Conservation (phyloP, 2,797 vertebrate species). For the Gephyroberyx darwinii region DNA sequence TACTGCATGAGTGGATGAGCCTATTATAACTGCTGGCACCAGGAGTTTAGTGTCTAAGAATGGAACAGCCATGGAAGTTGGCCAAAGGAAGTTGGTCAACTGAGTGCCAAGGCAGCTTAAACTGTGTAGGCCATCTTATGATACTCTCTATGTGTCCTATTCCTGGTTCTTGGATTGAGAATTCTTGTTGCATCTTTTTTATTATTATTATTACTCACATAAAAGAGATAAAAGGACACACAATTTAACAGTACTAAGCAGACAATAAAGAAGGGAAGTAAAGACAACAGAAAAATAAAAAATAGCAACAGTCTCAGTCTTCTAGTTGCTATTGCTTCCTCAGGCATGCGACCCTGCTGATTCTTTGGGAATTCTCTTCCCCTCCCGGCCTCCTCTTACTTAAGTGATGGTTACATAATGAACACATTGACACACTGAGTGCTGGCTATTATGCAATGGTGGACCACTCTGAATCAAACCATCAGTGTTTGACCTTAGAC, state of each 20-base stretch:
- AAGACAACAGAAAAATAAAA: not conserved
- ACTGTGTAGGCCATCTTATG: not conserved
- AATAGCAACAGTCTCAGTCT: not conserved
- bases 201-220: not conserved
- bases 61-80: constrained; percentile 6
- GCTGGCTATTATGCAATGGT: constrained; percentile 59
- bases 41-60: constrained; percentile 34
- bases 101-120: not conserved
- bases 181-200: not conserved
- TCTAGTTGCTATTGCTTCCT: not conserved
- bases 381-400: constrained; percentile 30
- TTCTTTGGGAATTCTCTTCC: constrained; percentile 24
- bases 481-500: constrained; percentile 51
- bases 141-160: not conserved
- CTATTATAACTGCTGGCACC: constrained; percentile 18
- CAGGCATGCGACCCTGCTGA: not conserved
- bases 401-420: constrained; percentile 64
- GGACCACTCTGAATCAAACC: constrained; percentile 45
- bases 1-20: constrained; percentile 15
- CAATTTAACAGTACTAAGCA: not conserved
- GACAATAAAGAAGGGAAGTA: not conserved
- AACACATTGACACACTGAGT: constrained; percentile 51
- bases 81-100: constrained; percentile 22
- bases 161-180: not conserved
- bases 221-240: not conserved